A percentile compares a stretch with the other conserved stretches of the same genome.
Conservation (phyloP, 2,797 vertebrate genomes). For the Momotus momota region DNA sequence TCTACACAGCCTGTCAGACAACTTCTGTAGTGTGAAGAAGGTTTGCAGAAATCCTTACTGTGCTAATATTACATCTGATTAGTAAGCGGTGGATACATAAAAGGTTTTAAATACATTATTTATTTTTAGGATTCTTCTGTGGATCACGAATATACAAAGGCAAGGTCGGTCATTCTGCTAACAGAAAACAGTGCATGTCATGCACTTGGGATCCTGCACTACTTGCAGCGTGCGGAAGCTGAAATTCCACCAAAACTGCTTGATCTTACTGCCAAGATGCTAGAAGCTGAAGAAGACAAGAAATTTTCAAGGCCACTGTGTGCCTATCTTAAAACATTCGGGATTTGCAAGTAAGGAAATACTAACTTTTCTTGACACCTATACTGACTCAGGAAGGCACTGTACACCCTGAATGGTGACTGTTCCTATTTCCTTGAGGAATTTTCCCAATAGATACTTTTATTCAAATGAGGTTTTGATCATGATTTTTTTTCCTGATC, state of each 20-base stretch:
- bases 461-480: not conserved
- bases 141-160: slow-evolving; percentile 35
- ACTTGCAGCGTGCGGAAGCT: slow-evolving; percentile 72
- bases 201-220: slow-evolving; percentile 53
- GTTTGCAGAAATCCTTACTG: slow-evolving; percentile 68
- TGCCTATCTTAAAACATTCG: slow-evolving; percentile 76
- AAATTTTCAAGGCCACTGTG: slow-evolving; percentile 75
- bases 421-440: not conserved
- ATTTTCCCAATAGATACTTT: not conserved
- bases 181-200: slow-evolving; percentile 58
- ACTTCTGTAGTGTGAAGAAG: slow-evolving; percentile 81
- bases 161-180: slow-evolving; percentile 78
- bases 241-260: slow-evolving; percentile 72
- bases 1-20: slow-evolving; percentile 84
- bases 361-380: not conserved
- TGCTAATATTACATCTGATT: not conserved
- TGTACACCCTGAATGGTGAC: not conserved
- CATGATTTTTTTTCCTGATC: fast-evolving
- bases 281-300: slow-evolving; percentile 68
- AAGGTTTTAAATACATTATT: not conserved
- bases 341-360: slow-evolving; percentile 80
- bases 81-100: not conserved
- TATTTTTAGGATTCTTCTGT: slow-evolving; percentile 48
- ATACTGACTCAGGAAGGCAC: not conserved
- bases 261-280: slow-evolving; percentile 50